Base-by-base conservation (phyloP, 2,888 invertebrate genomes). In the Xestia ashworthii region DNA sequence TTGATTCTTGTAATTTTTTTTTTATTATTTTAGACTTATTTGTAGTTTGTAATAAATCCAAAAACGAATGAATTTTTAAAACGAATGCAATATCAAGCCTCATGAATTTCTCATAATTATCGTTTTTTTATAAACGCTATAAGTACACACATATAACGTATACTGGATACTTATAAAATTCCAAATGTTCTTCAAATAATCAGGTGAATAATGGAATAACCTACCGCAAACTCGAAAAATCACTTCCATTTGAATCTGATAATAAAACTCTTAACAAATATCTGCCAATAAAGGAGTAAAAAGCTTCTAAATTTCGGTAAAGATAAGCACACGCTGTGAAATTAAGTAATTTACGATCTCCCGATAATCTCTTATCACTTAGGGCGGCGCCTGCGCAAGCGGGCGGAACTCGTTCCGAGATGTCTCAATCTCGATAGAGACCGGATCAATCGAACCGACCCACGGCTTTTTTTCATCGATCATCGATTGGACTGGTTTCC, bases 381-480 rank as follows among this genome's bases (percentile, higher is more conserved):
- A 80, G 55, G 71, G 90, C 88, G 83, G 82, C 91, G 88, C 89
- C 90, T 89, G 91, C 90, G 89, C 92, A 88, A 92, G 91, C 89
- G 88, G 85, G 92, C 91, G 93, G 93, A 96, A 96, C 96, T 92
- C 92, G 96, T 95, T 95, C 92, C 92, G 89, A 95, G 96, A 96
- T 96, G 96, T 96, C 96, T 96, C 96, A 96, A 96, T 96, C 94
- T 93, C 93, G 93, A 93, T 93, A 93, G 92, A 91, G 92, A 91
- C 93, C 92, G 94, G 95, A 95, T 96, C 95, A 96, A 95, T 96
- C 94, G 95, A 91, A 93, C 94, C 93, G 95, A 93, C 95, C 92
- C 93, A 91, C 92, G 87, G 90, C 91, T 94, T 95, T 95, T 82
- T 95, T 95, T 94, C 94, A 94, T 94, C 94, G 93, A 93, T 94